Percentiles rank a stretch among this genome's conserved stretches.
phyloP scores from a whole-genome alignment of 1,140 invertebrate species.

The Tetragonula clypearis region DNA sequence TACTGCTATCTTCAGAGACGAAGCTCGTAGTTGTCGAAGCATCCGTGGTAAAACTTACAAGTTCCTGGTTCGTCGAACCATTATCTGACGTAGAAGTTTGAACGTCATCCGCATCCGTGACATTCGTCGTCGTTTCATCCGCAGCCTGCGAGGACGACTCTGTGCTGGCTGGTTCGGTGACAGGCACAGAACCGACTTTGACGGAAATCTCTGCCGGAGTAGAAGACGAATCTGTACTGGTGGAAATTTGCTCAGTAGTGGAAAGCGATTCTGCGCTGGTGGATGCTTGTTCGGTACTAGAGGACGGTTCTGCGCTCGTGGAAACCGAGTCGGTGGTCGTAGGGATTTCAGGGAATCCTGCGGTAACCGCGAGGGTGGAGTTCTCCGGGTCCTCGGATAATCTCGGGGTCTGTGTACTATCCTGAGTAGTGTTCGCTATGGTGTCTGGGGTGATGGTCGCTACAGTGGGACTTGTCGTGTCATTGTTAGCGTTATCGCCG shows the following conservation, averaged over 20 bases:
- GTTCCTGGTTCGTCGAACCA: background rate
- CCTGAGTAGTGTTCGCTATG: constrained; percentile 52
- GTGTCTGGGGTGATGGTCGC: constrained; percentile 60
- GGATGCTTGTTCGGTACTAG: constrained; percentile 36
- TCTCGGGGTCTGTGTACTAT: constrained; percentile 55
- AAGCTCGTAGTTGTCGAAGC: background rate
- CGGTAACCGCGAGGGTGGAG: constrained; percentile 26
- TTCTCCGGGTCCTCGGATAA: constrained; percentile 45
- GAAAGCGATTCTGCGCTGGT: constrained; percentile 37
- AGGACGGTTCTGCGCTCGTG: constrained; percentile 20
- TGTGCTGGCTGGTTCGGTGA: constrained; percentile 21
- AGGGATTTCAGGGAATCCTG: constrained; percentile 38
- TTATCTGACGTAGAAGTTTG: background rate
- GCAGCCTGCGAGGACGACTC: background rate
- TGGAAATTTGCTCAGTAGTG: background rate
- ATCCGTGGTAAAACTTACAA: background rate
- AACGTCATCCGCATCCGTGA: background rate
- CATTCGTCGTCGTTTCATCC: constrained; percentile 17
- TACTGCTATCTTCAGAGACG: constrained; percentile 10
- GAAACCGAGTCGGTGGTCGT: constrained; percentile 23
- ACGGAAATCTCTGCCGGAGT: constrained; percentile 13
- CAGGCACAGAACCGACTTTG: background rate
- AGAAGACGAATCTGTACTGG: background rate
- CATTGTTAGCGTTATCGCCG: constrained; percentile 72
- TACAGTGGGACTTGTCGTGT: constrained; percentile 66